phyloP scores from a whole-genome alignment of 2,113 vertebrate genomes.

The Pollimyrus isidori region DNA sequence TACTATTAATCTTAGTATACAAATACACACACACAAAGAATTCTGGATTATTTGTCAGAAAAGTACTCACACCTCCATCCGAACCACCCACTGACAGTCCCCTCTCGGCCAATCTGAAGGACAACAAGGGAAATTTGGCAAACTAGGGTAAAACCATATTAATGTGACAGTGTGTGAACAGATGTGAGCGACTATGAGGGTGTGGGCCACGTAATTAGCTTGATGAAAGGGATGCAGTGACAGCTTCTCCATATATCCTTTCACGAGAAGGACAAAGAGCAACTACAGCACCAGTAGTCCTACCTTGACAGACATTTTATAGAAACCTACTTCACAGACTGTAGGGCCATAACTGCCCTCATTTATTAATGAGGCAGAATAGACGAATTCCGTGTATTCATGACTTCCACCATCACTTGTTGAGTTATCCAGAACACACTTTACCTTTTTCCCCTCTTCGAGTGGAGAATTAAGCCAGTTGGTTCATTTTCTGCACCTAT shows the following conservation, averaged over 20 bases:
- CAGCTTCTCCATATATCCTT: background rate
- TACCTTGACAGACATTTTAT: background rate
- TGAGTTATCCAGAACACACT: background rate
- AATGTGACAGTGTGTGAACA: background rate
- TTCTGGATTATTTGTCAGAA: background rate
- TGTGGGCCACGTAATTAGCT: background rate
- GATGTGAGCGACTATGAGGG: background rate
- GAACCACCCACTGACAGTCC: constrained; percentile 86
- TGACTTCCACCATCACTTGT: background rate
- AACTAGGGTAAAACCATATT: background rate
- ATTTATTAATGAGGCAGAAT: background rate
- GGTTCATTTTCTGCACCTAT: background rate
- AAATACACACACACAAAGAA: background rate
- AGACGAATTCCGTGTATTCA: background rate
- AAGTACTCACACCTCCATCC: constrained; percentile 86
- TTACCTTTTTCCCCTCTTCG: background rate
- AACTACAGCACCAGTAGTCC: background rate
- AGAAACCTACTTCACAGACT: background rate
- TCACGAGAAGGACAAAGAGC: background rate
- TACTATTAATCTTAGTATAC: background rate
- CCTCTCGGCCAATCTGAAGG: constrained; percentile 78
- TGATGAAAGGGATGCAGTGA: background rate
- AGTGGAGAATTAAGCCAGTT: background rate
- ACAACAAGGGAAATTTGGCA: constrained; percentile 20
- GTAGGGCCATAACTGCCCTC: background rate